Percentiles rank a stretch among this genome's conserved stretches.
Conservation (phyloP, 1,140 invertebrate genomes). For the Cardiocondyla obscurior region DNA sequence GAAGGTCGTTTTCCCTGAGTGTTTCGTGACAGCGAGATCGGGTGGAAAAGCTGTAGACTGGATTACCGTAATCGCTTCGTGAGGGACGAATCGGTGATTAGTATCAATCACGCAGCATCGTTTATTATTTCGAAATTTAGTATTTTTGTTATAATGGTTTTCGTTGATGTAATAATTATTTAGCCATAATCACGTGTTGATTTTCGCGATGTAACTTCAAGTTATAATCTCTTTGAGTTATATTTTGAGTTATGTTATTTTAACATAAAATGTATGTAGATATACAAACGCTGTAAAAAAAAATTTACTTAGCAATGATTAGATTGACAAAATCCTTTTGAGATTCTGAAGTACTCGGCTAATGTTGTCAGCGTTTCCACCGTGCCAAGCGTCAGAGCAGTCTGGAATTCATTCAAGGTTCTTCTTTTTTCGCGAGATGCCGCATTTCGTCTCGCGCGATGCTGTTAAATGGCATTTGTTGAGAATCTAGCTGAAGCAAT, state of each 20-base stretch:
- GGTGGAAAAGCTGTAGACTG: conserved; percentile 9
- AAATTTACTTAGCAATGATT: background rate
- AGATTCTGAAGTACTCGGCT: background rate
- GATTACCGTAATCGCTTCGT: conserved; percentile 13
- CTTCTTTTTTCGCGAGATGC: background rate
- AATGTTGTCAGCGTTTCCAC: background rate
- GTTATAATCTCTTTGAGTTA: background rate
- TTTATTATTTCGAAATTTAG: background rate
- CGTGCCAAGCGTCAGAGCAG: background rate
- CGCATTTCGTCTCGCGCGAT: background rate
- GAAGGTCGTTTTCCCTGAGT: conserved; percentile 6
- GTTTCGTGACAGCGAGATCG: conserved; percentile 9
- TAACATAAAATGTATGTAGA: background rate
- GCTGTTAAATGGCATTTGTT: conserved; percentile 32
- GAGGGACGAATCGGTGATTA: background rate
- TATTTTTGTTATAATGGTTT: background rate
- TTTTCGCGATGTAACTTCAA: background rate
- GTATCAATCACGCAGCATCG: background rate
- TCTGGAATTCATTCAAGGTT: background rate
- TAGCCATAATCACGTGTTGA: background rate
- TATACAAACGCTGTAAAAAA: background rate
- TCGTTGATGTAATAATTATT: background rate
- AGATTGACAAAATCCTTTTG: background rate
- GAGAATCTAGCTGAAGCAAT: background rate
- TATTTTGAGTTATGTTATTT: too few relatives aligned